These are phyloP conservation scores for Onychomys leucogaster DNA, from an alignment of 2,797 vertebrate species.

Conservation along the genomic window DNA sequence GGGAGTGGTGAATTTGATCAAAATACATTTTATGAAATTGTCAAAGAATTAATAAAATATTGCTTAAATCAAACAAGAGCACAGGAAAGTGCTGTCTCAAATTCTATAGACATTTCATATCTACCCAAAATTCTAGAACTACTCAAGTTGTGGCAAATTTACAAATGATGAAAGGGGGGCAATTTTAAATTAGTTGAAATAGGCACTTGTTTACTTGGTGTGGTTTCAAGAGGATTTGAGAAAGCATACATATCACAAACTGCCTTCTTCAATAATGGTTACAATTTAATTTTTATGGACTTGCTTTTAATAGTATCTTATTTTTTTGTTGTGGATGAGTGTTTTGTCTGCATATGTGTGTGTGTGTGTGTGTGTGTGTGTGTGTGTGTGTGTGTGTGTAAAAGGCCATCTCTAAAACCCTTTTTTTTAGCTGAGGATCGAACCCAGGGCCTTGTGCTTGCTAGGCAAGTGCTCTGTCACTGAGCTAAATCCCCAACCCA, in stretches of 20 bases:
- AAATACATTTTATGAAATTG: background rate
- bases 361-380: no score
- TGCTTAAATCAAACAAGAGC: background rate
- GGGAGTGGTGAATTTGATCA: background rate
- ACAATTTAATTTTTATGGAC: background rate
- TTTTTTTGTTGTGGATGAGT: background rate
- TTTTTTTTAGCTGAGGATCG: no score
- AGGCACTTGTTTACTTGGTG: background rate
- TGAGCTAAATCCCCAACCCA: no score
- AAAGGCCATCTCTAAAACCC: no score
- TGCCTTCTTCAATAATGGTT: background rate
- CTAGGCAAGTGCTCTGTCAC: no score
- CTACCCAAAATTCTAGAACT: background rate
- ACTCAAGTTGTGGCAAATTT: slow-evolving; percentile 27
- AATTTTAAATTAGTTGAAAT: slow-evolving; percentile 46
- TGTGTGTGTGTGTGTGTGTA: no score
- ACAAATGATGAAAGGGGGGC: background rate
- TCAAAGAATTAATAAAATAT: background rate
- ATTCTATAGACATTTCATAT: background rate
- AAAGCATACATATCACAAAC: background rate
- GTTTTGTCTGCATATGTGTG: background rate
- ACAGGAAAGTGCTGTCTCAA: background rate
- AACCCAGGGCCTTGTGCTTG: no score
- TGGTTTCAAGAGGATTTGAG: background rate
- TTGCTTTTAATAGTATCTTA: background rate